These are phyloP conservation scores for Sussaba pulchella DNA, from an alignment of 2,888 invertebrate species.

Conservation along the genomic window DNA sequence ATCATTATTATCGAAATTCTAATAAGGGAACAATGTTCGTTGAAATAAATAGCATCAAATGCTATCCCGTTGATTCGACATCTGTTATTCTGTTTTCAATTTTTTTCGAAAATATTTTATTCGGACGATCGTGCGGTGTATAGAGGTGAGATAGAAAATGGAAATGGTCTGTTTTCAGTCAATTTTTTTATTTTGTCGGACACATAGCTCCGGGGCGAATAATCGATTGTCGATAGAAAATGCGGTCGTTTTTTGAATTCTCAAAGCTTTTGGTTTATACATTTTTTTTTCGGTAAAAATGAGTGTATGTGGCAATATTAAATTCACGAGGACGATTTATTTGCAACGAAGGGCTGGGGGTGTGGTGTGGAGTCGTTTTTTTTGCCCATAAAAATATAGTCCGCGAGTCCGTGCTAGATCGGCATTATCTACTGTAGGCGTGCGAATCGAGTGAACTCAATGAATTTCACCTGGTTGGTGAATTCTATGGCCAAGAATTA, in stretches of 20 bases:
- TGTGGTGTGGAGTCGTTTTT: slow-evolving; percentile 15
- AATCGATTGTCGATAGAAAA: not conserved
- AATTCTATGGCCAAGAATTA: slow-evolving; percentile 40
- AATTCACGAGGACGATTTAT: slow-evolving; percentile 11
- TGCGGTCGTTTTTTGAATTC: too few relatives aligned
- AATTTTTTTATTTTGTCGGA: too few relatives aligned
- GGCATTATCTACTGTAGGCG: slow-evolving; percentile 27
- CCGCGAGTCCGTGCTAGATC: not conserved
- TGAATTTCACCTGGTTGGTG: slow-evolving; percentile 42
- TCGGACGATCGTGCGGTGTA: too few relatives aligned
- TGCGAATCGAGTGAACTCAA: slow-evolving; percentile 39
- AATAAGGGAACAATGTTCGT: not conserved
- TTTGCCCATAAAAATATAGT: not conserved
- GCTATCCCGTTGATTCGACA: not conserved
- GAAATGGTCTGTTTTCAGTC: too few relatives aligned
- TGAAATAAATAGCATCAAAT: slow-evolving; percentile 4
- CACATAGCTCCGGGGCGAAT: too few relatives aligned
- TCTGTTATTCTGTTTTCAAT: too few relatives aligned
- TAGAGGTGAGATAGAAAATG: too few relatives aligned
- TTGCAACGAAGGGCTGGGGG: slow-evolving; percentile 6
- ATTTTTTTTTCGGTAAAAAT: not conserved
- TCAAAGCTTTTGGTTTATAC: not conserved
- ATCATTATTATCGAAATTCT: slow-evolving; percentile 23
- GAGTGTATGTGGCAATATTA: not conserved
- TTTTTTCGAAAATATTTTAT: too few relatives aligned